phyloP scores from a whole-genome alignment of 2,888 invertebrate species.

The Tetheella fluctuosa region DNA sequence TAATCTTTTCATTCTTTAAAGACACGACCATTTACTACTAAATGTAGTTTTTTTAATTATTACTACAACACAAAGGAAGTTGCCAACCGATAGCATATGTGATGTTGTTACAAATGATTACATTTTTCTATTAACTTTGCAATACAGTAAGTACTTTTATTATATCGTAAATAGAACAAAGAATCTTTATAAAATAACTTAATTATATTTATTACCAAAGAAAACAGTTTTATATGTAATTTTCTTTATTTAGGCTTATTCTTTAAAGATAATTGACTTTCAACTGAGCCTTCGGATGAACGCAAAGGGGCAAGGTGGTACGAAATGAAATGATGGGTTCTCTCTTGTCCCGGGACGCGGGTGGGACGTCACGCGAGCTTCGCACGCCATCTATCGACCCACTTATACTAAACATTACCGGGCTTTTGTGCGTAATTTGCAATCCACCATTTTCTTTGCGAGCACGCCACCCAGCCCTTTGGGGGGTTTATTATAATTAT shows the following conservation, averaged over 20 bases:
- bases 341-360: background rate
- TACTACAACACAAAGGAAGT: too few relatives aligned
- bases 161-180: too few relatives aligned
- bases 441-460: conserved; percentile 5
- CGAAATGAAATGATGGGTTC: background rate
- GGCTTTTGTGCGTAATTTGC: conserved; percentile 13
- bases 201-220: too few relatives aligned
- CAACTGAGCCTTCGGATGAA: background rate
- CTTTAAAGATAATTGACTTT: conserved; percentile 1
- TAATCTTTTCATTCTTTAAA: too few relatives aligned
- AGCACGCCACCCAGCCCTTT: background rate
- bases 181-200: too few relatives aligned
- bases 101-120: too few relatives aligned
- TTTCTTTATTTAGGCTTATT: background rate
- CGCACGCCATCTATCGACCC: conserved; percentile 8
- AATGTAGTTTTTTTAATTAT: too few relatives aligned
- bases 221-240: too few relatives aligned
- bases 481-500: conserved; percentile 2
- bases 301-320: conserved; percentile 1
- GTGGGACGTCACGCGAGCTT: background rate
- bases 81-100: too few relatives aligned
- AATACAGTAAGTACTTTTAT: too few relatives aligned
- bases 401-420: conserved; percentile 3
- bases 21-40: too few relatives aligned
- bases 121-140: too few relatives aligned